Base-by-base conservation (phyloP, 2,797 vertebrate species). In the Dicrostonyx torquatus region DNA sequence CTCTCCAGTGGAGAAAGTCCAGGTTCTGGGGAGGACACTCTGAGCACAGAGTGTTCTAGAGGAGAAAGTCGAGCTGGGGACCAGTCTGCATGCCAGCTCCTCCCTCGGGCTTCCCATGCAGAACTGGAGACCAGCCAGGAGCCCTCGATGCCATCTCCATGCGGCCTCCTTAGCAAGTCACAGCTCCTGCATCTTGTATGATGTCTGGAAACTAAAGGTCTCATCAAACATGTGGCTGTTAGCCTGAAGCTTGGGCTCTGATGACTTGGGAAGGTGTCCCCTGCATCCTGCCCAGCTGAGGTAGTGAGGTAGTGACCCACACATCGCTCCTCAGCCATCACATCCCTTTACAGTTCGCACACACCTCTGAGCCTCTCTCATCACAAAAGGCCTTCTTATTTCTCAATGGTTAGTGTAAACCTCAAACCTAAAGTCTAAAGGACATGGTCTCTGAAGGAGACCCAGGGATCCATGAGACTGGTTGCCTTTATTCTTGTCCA, bases 121-220 rank as follows among this genome's bases (percentile, higher is more conserved):
- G 62, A 50, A 10, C 82, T 85, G 45, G 12, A 68, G 20, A 50
- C 45, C 62, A 68, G 43, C 45, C 14, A 12, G 34, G 68, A 72
- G 50, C 53, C 50, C 50, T 55, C 26, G 3, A 4, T 2, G 17
- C 40, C 0, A 0, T 43, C 0, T 0, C 20, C 43, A n/a, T 0
- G 1, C 13, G 0, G 29, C 45, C 40, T 62, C 86, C 29, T 48
- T 4, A 87, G 82, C 50, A n/a, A 24, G 34, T 31, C 1, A 14
- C 12, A 1, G 17, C 9, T 64, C 53, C 64, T 53, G 37, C 53
- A 58, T 58, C 40, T 70, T 3, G 14, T 7, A 4, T 17, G 2
- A 2, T 0, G 14, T 34, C 66, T 20, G 18, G 14, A 75, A 53
- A 34, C 50, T 15, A 2, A 68, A 45, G 31, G 40, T 20, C 62